Conservation (phyloP, 23 tunicate species). For the Diplosoma virens region DNA sequence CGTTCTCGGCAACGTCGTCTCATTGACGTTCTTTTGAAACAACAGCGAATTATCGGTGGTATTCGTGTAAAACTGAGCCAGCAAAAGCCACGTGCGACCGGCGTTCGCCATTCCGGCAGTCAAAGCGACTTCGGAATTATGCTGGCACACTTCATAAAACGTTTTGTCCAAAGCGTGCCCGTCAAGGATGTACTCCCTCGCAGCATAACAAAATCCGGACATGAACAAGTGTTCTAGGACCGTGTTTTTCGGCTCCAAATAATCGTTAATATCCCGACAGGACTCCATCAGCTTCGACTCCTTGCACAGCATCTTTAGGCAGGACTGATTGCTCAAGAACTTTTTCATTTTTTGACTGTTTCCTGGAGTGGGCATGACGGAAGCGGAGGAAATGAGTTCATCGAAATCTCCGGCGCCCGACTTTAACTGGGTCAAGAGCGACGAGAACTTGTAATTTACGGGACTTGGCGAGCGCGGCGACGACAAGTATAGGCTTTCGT, state of each 20-base stretch:
- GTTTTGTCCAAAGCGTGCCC: constrained; percentile 16
- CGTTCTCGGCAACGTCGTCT: constrained; percentile 8
- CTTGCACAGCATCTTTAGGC: neutral
- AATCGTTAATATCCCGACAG: constrained; percentile 16
- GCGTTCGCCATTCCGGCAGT: constrained; percentile 23
- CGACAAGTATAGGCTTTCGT: neutral
- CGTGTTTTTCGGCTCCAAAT: neutral
- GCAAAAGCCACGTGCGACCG: constrained; percentile 47
- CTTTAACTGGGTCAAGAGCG: constrained; percentile 17
- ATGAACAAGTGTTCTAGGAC: constrained; percentile 24
- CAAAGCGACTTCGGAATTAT: constrained; percentile 40
- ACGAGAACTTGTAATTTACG: neutral
- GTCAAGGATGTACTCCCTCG: constrained; percentile 42
- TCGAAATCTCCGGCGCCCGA: neutral
- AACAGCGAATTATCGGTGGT: too few species aligned
- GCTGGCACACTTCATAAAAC: constrained; percentile 30
- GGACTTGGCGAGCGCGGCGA: constrained; percentile 43
- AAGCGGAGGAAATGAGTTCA: neutral
- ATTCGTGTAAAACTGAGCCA: constrained; percentile 35
- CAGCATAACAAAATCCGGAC: constrained; percentile 15
- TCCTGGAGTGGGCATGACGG: neutral
- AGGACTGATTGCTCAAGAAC: constrained; percentile 20
- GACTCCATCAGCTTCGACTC: neutral
- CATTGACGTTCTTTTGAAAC: neutral
- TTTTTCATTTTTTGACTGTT: neutral